Percentiles rank a stretch among this genome's conserved stretches.
phyloP scores from a whole-genome alignment of 2,888 invertebrate species.

The Saturnia pavonia region DNA sequence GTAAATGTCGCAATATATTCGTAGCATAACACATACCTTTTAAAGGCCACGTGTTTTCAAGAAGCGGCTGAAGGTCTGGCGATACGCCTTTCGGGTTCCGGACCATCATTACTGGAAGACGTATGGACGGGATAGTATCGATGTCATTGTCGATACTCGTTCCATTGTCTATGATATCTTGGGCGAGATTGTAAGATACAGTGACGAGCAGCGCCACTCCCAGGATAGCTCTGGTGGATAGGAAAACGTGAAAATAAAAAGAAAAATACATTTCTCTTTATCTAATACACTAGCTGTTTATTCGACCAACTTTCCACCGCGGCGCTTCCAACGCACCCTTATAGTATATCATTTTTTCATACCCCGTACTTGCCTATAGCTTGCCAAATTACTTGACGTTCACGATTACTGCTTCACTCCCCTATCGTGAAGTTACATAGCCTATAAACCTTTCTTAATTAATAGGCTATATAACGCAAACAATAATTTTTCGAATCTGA shows the following conservation, averaged over 20 bases:
- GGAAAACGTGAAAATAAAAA: not conserved
- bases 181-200: conserved; percentile 74
- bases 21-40: conserved; percentile 50
- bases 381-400: too few relatives aligned
- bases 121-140: not conserved
- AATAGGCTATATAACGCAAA: too few relatives aligned
- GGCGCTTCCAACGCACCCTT: too few relatives aligned
- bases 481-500: too few relatives aligned
- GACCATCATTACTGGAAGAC: not conserved
- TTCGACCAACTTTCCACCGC: too few relatives aligned
- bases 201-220: conserved; percentile 76
- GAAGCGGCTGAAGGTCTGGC: conserved; percentile 47
- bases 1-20: too few relatives aligned
- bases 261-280: not conserved
- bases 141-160: conserved; percentile 28
- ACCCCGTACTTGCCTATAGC: too few relatives aligned
- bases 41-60: conserved; percentile 67
- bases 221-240: conserved; percentile 67
- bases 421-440: too few relatives aligned
- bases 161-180: conserved; percentile 39
- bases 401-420: too few relatives aligned
- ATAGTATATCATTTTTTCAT: too few relatives aligned
- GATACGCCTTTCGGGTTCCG: conserved; percentile 26
- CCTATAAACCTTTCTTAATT: too few relatives aligned
- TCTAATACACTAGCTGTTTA: too few relatives aligned